Evolutionary conservation across 1,140 invertebrate genomes (phyloP), one percentile per base, ranked within the genome.

Genomic region (Achatina immaculata): DNA sequence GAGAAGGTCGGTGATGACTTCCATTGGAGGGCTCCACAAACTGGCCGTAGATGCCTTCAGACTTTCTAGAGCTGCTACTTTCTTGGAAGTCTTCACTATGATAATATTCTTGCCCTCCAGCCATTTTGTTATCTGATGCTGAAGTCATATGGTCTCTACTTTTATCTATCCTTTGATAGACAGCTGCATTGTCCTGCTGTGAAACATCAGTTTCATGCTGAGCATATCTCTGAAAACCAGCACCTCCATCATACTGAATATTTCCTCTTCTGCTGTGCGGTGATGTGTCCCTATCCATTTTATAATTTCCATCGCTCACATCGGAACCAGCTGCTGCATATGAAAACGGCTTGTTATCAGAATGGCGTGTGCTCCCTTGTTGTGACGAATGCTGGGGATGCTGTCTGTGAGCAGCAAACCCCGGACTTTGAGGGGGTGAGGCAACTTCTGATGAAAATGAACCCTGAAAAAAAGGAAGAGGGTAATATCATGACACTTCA

Each of bases 21-120:
- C 43, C 28, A 36, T 21, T 36, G 9, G 72, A 34, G 0, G 76
- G 76, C 42, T 68, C 34, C 0, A 78, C 62, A 38, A 78, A 78
- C 42, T 66, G 38, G 7, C 76, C 76, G 48, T 78, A 78, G 7
- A 78, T 78, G 0, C 76, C 76, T 14, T 78, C 74, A 1, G 74
- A 58, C 28, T 55, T 42, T 34, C 36, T 31, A 6, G 28, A 14
- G 38, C 40, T 76, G 51, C 3, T 40, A 1, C 34, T 4, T 0
- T 31, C 28, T 3, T 58, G 19, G 36, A 34, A 76, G 1, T 14
- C 4, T 2, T 38, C 43, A 19, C 38, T 51, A 28, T 76, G 1
- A 14, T 58, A 16, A 11, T 65, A 58, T 1, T 21, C 31, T 2
- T 55, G 28, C 3, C 36, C 34, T 0, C n/a, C 74, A 11, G 28